Evolutionary conservation across 2,113 vertebrate species (phyloP).

Genomic region (Corythoichthys intestinalis): DNA sequence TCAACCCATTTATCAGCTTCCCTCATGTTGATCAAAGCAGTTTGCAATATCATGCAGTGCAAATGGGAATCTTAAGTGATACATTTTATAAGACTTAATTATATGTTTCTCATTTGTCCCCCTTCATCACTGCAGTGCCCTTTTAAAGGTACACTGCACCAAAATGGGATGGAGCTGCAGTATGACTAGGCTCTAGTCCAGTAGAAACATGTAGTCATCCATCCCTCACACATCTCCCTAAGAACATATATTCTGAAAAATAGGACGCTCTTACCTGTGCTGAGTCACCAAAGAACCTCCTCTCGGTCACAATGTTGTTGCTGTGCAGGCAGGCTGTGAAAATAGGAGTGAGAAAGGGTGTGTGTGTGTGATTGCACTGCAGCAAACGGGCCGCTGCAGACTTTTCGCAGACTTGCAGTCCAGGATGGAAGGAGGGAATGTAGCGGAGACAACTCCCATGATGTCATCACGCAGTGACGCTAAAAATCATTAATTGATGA

Average conservation of each 20-base stretch:
- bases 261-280: conserved; percentile 30
- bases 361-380: conserved; percentile 38
- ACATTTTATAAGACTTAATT: neutral
- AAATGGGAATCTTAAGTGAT: neutral
- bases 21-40: neutral
- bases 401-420: conserved; percentile 15
- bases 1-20: neutral
- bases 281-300: neutral
- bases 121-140: neutral
- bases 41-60: neutral
- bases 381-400: conserved; percentile 17
- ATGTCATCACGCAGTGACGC: neutral
- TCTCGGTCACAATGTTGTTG: neutral
- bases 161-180: neutral
- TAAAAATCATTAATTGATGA: neutral
- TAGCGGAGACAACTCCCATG: neutral
- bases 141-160: neutral
- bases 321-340: neutral
- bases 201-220: neutral
- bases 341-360: neutral
- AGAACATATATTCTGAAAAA: neutral
- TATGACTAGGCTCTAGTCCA: neutral
- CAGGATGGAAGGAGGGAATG: neutral
- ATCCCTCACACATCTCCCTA: neutral
- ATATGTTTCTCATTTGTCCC: no score